Conservation (phyloP, 1,140 invertebrate species). For the Achroia grisella region DNA sequence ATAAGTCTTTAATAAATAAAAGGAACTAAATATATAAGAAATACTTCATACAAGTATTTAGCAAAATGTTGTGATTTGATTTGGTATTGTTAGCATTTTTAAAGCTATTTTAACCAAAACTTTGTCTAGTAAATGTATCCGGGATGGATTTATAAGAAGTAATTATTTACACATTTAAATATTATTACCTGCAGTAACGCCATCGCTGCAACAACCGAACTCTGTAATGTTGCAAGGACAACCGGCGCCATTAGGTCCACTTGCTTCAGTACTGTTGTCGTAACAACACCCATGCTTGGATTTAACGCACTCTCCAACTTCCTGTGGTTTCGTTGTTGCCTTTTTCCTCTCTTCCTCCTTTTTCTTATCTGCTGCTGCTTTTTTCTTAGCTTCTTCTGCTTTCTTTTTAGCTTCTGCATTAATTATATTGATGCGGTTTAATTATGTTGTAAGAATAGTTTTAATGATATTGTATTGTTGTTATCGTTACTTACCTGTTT, state of each 20-base stretch:
- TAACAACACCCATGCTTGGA: slow-evolving; percentile 85
- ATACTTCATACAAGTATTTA: no score
- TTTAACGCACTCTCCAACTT: slow-evolving; percentile 54
- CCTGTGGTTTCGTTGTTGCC: slow-evolving; percentile 33
- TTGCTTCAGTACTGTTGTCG: slow-evolving; percentile 81
- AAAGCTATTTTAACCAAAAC: no score
- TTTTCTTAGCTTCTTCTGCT: slow-evolving; percentile 7
- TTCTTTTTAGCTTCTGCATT: slow-evolving; percentile 6
- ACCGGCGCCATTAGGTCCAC: slow-evolving; percentile 78
- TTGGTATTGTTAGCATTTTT: no score
- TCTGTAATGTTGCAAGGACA: slow-evolving; percentile 84
- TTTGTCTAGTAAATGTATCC: no score
- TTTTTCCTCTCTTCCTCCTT: background rate
- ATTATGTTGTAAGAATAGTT: background rate
- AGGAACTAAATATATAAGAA: no score
- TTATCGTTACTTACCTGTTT: slow-evolving; percentile 32
- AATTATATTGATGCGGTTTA: background rate
- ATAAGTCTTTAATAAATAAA: no score
- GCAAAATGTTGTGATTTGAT: no score
- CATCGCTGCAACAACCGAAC: slow-evolving; percentile 94
- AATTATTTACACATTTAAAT: no score
- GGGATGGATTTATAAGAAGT: no score
- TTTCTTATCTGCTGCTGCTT: slow-evolving; percentile 5
- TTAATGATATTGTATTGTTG: background rate
- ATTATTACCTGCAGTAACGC: slow-evolving; percentile 79